A percentile compares a stretch with the other conserved stretches of the same genome.
Evolutionary conservation across 2,797 vertebrate species (phyloP).

Genomic region (Pelobates cultripes): DNA sequence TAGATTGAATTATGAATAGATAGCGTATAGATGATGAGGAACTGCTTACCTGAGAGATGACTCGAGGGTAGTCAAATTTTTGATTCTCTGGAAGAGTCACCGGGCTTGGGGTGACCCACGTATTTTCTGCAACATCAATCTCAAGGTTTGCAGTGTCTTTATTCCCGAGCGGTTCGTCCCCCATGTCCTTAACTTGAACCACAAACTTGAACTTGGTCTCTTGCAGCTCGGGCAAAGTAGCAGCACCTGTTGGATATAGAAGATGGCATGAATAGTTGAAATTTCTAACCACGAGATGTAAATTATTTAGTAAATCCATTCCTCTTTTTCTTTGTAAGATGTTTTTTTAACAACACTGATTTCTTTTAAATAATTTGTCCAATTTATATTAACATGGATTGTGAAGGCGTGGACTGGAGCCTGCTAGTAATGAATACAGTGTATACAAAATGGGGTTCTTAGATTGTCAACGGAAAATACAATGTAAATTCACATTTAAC

Average conservation of each 20-base stretch:
- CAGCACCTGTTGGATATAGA: slow-evolving; percentile 67
- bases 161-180: slow-evolving; percentile 74
- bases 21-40: not conserved
- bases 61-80: slow-evolving; percentile 75
- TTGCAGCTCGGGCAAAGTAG: slow-evolving; percentile 71
- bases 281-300: too few species aligned
- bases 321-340: too few species aligned
- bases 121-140: slow-evolving; percentile 77
- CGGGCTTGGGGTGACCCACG: slow-evolving; percentile 75
- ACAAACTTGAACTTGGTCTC: slow-evolving; percentile 77
- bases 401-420: too few species aligned
- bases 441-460: too few species aligned
- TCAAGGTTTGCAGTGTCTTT: slow-evolving; percentile 74
- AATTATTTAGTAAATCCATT: too few species aligned
- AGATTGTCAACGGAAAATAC: too few species aligned
- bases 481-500: too few species aligned
- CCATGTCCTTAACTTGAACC: slow-evolving; percentile 83
- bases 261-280: too few species aligned
- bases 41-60: slow-evolving; percentile 76
- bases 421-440: too few species aligned
- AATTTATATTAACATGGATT: too few species aligned
- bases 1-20: not conserved
- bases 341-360: too few species aligned
- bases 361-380: too few species aligned
- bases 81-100: slow-evolving; percentile 79